Base-by-base conservation (phyloP, 2,888 invertebrate genomes). In the Salpingus planirostris region DNA sequence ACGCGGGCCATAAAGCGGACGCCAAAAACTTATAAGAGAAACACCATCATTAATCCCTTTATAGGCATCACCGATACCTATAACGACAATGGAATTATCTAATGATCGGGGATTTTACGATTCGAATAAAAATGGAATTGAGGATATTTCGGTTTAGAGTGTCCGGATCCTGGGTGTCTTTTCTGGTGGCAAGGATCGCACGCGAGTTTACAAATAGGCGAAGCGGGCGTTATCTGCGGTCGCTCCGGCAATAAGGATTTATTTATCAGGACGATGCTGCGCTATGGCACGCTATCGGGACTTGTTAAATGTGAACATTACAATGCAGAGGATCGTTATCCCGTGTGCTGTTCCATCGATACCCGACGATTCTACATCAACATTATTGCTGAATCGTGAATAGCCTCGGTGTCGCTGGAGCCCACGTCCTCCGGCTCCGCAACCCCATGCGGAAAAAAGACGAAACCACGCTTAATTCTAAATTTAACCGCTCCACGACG, bases 321-420 rank as follows among this genome's bases (percentile, higher is more conserved):
- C 62, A 62, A 64, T 62, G 60, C 60, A 52, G 52, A 53, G 60
- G 60, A 62, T 63, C 62, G 62, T 64, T 64, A 64, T 64, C 62
- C 62, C 46, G 54, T n/a, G n/a, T 51, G 49, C 57, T 52, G 57
- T 58, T 54, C 55, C 51, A 62, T 61, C 61, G 62, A 60, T 61
- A 58, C 58, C 54, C 53, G 49, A n/a, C 60, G 59, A 59, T 60
- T 60, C 60, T 60, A 62, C 62, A 62, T 61, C 61, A 58, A 56
- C 60, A 59, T 64, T 64, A 64, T 62, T 60, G 63, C 63, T 55
- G 56, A 58, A 60, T 64, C 63, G 64, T 63, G 63, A 59, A 62
- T 59, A 56, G 59, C 55, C 57, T 55, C 53, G 54, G 49, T 60
- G 61, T 60, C 51, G 53, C 51, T 50, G 18, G n/a, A n/a, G 40